Base-by-base conservation (phyloP, 37 sponge, comb jelly and placozoan species). In the Mnemiopsis leidyi region DNA sequence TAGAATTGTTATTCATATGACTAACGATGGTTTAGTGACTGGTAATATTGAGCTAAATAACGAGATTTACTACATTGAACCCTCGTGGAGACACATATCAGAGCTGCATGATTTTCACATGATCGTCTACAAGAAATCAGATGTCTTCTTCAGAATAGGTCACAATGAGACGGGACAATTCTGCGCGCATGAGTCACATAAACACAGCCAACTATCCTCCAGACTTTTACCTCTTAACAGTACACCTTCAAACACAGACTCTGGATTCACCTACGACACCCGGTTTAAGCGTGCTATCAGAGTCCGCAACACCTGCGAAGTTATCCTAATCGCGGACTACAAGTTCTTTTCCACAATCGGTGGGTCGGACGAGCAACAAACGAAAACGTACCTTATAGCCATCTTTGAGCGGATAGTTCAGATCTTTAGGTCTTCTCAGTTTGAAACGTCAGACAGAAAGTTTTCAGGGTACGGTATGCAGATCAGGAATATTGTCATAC, bases 241-340 rank as follows among this genome's bases (percentile, higher is more conserved):
- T 18, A 48, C 61, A 13, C 13, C 13, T 48, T 28, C 36, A 18
- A 71, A 23, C 26, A 18, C 3, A 5, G 35, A 77, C 7, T 13
- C 20, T 1, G 35, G 36, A 18, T 23, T 93, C 2, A 34, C 25
- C 7, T 69, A 32, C 33, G 71, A 28, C 35, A 2, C 71, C 20
- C 40, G 39, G 3, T 68, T 68, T 29, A 77, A 76, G 61, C 38
- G 93, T 5, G 29, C 76, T 7, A 37, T 83, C 36, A 36, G 26
- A 38, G 35, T 48, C 1, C 13, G 29, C 21, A 31, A 93, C 48
- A 93, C 93, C 1, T 93, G 93, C 30, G 68, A 76, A 23, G 82
- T 93, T 3, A 38, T 77, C 21, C 37, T 93, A 68, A 68, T 93
- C 9, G 93, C 93, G 5, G 93, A 93, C 68, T 39, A 93, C 61